phyloP scores from a whole-genome alignment of 2,888 invertebrate genomes.

The Linyphia triangularis region DNA sequence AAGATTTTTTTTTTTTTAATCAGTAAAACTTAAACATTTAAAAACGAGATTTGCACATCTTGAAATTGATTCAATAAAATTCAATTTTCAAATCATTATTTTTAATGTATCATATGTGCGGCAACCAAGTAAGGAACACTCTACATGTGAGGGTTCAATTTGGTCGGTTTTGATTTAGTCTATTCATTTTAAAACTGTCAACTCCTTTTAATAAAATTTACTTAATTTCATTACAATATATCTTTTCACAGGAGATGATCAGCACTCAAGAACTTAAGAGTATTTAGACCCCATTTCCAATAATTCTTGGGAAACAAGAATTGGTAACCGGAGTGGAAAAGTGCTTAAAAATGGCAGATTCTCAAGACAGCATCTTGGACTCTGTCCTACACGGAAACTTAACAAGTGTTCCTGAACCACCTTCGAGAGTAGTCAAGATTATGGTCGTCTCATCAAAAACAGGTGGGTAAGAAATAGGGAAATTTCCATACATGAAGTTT shows the following conservation, averaged over 20 bases:
- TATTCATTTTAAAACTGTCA: no score
- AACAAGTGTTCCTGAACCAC: slow-evolving; percentile 76
- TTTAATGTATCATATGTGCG: no score
- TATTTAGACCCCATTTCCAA: background rate
- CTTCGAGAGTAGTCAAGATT: slow-evolving; percentile 75
- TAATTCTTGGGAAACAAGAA: background rate
- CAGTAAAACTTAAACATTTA: no score
- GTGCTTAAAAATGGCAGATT: slow-evolving; percentile 50
- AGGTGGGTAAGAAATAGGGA: slow-evolving; percentile 49
- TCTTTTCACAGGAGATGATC: background rate
- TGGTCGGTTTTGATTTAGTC: no score
- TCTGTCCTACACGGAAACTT: slow-evolving; percentile 77
- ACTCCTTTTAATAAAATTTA: no score
- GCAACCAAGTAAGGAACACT: no score
- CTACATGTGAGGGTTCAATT: no score
- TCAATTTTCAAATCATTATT: no score
- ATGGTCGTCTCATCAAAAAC: slow-evolving; percentile 75
- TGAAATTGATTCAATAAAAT: no score
- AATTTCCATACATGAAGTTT: background rate
- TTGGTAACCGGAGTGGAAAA: background rate
- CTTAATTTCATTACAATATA: no score
- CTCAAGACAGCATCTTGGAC: slow-evolving; percentile 76
- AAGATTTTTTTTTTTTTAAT: no score
- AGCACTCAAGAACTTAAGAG: background rate
- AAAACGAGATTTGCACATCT: no score